These are phyloP conservation scores for Aleadryas rufinucha DNA, from an alignment of 2,113 vertebrate genomes.

Conservation along the genomic window DNA sequence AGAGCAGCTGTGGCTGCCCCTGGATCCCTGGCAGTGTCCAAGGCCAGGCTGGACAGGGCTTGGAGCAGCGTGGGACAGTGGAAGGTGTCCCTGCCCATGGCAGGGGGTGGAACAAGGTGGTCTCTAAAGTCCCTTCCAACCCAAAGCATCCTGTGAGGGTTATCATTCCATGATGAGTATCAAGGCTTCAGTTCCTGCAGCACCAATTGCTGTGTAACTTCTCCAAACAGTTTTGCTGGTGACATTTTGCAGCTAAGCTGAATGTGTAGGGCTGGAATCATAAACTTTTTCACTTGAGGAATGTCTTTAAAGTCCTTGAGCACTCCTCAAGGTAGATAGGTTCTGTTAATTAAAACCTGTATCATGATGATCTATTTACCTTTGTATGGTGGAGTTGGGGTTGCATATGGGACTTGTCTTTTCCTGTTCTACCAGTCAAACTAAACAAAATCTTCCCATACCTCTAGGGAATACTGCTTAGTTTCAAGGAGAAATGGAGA, in stretches of 20 bases:
- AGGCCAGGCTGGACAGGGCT: fast-evolving
- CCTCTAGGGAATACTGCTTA: not conserved
- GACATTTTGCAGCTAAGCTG: not conserved
- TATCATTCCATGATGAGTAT: not conserved
- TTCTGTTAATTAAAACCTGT: not conserved
- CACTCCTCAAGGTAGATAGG: not conserved
- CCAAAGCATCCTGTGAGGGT: not conserved
- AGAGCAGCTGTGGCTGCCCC: not conserved
- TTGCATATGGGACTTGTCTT: not conserved
- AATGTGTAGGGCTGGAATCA: not conserved
- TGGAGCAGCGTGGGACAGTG: fast-evolving
- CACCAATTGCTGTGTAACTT: not conserved
- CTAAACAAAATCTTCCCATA: not conserved
- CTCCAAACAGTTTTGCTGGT: not conserved
- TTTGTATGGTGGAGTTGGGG: not conserved
- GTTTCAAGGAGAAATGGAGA: not conserved
- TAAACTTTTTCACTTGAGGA: not conserved
- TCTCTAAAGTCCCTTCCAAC: not conserved
- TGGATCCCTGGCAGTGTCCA: not conserved
- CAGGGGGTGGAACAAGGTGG: not conserved
- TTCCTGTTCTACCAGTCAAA: conserved; percentile 10
- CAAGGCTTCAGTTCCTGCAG: not conserved
- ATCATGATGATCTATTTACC: not conserved
- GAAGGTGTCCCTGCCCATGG: fast-evolving
- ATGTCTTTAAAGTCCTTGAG: not conserved